Base-by-base conservation (phyloP, 1,140 invertebrate species). In the Ostrea edulis region DNA sequence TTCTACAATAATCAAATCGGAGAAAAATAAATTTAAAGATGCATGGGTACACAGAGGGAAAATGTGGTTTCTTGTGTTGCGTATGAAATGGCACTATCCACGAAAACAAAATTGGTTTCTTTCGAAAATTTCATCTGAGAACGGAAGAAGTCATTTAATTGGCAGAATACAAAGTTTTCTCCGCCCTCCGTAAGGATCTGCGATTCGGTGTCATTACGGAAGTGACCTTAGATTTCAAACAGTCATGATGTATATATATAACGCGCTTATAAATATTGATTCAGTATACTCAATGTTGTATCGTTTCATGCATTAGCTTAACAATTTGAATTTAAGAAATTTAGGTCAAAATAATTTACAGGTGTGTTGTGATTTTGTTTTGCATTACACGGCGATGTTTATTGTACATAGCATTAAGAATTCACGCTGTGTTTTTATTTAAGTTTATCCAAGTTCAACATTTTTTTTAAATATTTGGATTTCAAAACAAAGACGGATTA, bases 381-480 rank as follows among this genome's bases (percentile, higher is more conserved):
- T 44, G 25, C 58, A 14, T 62, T 62, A 62, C 58, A 44, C 29
- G 25, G 25, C 25, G 35, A 29, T 22, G 14, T 62, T 12, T 58
- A 20, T 58, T 62, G 55, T 62, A n/a, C 55, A 62, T 62, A n/a
- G 55, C n/a, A 62, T 62, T 62, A 62, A 2, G 17, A 62, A 17
- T 62, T 20, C 55, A 62, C 20, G 55, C 55, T 62, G 55, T 20
- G n/a, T 62, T 62, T 7, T 62, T 62, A 20, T 17, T 62, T 20
- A 62, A 62, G 55, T 62, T 62, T 62, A n/a, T 77, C 68, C 14
- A 77, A 22, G 25, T 29, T 2, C 12, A 12, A 29, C 68, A 77
- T 29, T 14, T 29, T 12, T 77, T 77, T 77, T 44, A 77, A 77
- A 77, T 77, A 77, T 77, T 77, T 77, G 68, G 68, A 77, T 77